Percentiles rank a stretch among this genome's conserved stretches.
Conservation (phyloP, 2,797 vertebrate genomes). For the Remorina albescens region DNA sequence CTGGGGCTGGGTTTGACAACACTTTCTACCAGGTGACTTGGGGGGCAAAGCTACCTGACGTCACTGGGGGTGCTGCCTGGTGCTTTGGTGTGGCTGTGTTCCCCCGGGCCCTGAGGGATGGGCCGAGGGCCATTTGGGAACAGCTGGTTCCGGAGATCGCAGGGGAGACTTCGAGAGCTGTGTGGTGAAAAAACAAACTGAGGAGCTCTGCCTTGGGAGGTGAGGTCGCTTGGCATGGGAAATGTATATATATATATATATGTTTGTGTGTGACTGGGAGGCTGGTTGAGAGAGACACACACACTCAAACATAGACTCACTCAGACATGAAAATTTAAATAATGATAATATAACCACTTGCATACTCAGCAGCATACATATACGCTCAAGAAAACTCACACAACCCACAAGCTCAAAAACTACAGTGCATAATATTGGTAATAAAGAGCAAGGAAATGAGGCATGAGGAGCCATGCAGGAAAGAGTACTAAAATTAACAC, state of each 20-base stretch:
- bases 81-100: slow-evolving; percentile 88
- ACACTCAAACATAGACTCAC: slow-evolving; percentile 30
- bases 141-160: slow-evolving; percentile 92
- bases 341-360: background rate
- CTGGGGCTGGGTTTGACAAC: slow-evolving; percentile 21
- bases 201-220: slow-evolving; percentile 64
- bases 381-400: slow-evolving; percentile 29
- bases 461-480: slow-evolving; percentile 59
- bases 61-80: slow-evolving; percentile 91
- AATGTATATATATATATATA: slow-evolving; percentile 16
- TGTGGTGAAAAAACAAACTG: slow-evolving; percentile 86
- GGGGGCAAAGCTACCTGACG: slow-evolving; percentile 91
- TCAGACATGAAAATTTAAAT: background rate
- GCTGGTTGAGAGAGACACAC: slow-evolving; percentile 45
- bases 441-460: slow-evolving; percentile 34
- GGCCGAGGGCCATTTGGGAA: slow-evolving; percentile 88
- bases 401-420: slow-evolving; percentile 24
- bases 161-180: slow-evolving; percentile 94
- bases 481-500: slow-evolving; percentile 2
- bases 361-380: slow-evolving; percentile 15
- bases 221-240: slow-evolving; percentile 47
- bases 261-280: slow-evolving; percentile 38
- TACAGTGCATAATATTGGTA: slow-evolving; percentile 33
- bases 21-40: slow-evolving; percentile 48
- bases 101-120: slow-evolving; percentile 85